Base-by-base conservation (phyloP, 2,113 vertebrate species). In the Coptodon rendalli region DNA sequence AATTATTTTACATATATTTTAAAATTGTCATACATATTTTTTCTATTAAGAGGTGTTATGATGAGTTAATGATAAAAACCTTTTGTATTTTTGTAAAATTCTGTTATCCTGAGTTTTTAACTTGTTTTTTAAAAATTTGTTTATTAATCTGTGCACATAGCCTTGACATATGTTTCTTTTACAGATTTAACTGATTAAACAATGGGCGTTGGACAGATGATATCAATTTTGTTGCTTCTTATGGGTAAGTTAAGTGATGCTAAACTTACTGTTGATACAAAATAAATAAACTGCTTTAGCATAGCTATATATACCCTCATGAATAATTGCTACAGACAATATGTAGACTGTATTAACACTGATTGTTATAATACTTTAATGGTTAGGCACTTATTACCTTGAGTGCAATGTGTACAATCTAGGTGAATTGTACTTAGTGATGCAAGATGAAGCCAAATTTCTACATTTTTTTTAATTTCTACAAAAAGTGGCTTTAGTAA, bases 251-350 rank as follows among this genome's bases (percentile, higher is more conserved):
- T 19, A 52, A 52, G 17, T 52, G 48, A 52, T 19, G 17, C 48
- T 52, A 52, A 52, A 52, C 0, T 50, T 50, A 50, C 48, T 50
- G 48, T 50, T 19, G 48, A 50, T 50, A 0, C 1, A 50, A 50
- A 50, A 19, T 19, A 50, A 50, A 50, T 50, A 7, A 50, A 50
- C 48, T 19, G 48, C 48, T 50, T 50, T 50, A 50, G 48, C 48
- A 50, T 50, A 50, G 16, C 16, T 50, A 50, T 50, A 50, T 50
- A 50, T 50, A 50, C 7, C 16, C 48, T 50, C 7, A 19, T 50
- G 0, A 0, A 50, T 50, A 3, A 50, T 50, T 50, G 48, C 48
- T 50, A 50, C 48, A 50, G 48, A 50, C 16, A 50, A 50, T 50
- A 50, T 1, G 48, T 0, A 2, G 48, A 50, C 48, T 50, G 7